Evolutionary conservation across 2,888 invertebrate genomes (phyloP), one percentile per base, ranked within the genome.

Genomic region (Asteroscopus sphinx): DNA sequence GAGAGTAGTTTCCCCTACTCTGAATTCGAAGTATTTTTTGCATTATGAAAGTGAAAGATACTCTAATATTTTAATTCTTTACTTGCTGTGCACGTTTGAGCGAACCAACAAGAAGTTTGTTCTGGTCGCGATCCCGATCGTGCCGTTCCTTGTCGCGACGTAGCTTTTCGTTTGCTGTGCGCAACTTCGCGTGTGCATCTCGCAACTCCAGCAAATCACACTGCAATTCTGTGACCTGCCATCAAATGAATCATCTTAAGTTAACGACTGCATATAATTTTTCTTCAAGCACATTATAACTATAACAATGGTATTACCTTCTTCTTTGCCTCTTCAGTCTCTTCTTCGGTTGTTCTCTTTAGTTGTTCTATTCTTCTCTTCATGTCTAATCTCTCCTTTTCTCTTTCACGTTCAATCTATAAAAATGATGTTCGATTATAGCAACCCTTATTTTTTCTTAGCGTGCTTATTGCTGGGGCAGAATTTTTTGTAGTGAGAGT

Each of bases 91-190:
- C 89, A 7, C 94, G 93, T 76, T 92, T 93, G 41, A 94, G 86
- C 0, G 93, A 92, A 0, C 82, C 91, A 12, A 94, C 93, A 3
- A 94, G 88, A 42, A 95, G 83, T 63, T 92, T 94, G 73, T 94
- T 92, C 68, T 94, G 94, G 66, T 97, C 97, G 52, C 97, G 95
- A 80, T 98, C 98, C 71, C 96, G 96, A 78, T 98, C 98, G 82
- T 97, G 96, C 0, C 97, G 95, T 81, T 98, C 98, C 64, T 98
- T 97, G 88, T 98, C 98, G 32, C 98, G 95, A 45, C 98, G 95
- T 68, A 98, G 93, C 82, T 98, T 98, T 82, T 98, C 98, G 85
- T 98, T 98, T 25, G 98, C 97, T 3, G 98, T 98, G 54, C 98
- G 95, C 67, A 98, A 88, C 87, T 98, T 98, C 1, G 98, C 98